These are phyloP conservation scores for Pinna nobilis DNA, from an alignment of 1,140 invertebrate genomes.

Conservation along the genomic window DNA sequence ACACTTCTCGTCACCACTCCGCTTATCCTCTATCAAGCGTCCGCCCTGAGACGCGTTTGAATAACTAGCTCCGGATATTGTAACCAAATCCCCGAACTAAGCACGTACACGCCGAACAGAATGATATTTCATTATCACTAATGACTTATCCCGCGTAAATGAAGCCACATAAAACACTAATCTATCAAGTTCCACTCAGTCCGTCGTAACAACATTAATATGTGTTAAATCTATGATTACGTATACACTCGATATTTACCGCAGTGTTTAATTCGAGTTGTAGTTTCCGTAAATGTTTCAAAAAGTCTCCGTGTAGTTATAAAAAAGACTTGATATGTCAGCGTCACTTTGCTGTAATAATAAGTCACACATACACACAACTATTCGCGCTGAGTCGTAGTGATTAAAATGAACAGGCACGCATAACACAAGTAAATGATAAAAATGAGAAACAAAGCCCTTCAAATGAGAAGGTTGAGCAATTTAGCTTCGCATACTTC, in stretches of 20 bases:
- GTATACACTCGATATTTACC: conserved; percentile 12
- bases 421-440: too few species aligned
- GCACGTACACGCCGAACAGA: conserved; percentile 34
- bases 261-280: conserved; percentile 9
- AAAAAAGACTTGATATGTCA: too few species aligned
- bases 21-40: conserved; percentile 31
- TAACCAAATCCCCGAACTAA: conserved; percentile 26
- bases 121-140: conserved; percentile 22
- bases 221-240: conserved; percentile 27
- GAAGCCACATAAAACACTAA: conserved; percentile 22
- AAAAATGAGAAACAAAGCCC: too few species aligned
- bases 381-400: too few species aligned
- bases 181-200: conserved; percentile 28
- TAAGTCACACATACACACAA: too few species aligned
- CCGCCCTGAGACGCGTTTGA: conserved; percentile 26
- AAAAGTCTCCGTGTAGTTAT: too few species aligned
- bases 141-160: conserved; percentile 24
- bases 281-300: conserved; percentile 20
- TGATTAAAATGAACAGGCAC: too few species aligned
- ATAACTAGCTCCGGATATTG: conserved; percentile 20
- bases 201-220: conserved; percentile 40
- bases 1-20: conserved; percentile 20
- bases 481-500: too few species aligned
- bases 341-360: not conserved
- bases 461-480: too few species aligned